These are phyloP conservation scores for Epistrophe eligans DNA, from an alignment of 2,888 invertebrate species.

Conservation along the genomic window DNA sequence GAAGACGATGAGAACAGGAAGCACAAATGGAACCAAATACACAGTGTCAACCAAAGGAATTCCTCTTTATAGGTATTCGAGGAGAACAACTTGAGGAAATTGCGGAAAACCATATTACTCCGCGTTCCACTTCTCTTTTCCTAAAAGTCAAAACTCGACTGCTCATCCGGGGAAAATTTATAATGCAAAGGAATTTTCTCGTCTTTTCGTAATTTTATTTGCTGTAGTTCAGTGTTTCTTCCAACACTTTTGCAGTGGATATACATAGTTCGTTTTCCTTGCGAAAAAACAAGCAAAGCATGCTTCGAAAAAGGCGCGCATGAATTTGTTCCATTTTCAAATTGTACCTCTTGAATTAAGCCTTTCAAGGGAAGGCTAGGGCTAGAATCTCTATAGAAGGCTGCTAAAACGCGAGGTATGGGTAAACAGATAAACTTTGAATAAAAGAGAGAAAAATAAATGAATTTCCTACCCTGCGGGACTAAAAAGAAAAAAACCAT, in stretches of 20 bases:
- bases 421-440: slow-evolving; percentile 21
- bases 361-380: slow-evolving; percentile 13
- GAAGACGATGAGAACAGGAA: slow-evolving; percentile 10
- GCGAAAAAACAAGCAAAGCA: slow-evolving; percentile 6
- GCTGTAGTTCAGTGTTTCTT: not conserved
- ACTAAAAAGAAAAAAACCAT: slow-evolving; percentile 4
- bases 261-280: not conserved
- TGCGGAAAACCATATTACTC: slow-evolving; percentile 30
- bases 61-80: slow-evolving; percentile 38
- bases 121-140: slow-evolving; percentile 36
- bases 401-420: not conserved
- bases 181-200: slow-evolving; percentile 56
- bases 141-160: not conserved
- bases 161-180: slow-evolving; percentile 48
- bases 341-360: slow-evolving; percentile 38
- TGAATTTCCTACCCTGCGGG: slow-evolving; percentile 45
- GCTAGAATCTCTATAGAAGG: not conserved
- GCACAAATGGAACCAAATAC: slow-evolving; percentile 54
- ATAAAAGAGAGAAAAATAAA: slow-evolving; percentile 41
- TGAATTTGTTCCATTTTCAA: slow-evolving; percentile 57
- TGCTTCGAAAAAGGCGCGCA: slow-evolving; percentile 61
- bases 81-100: slow-evolving; percentile 20
- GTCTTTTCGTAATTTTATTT: slow-evolving; percentile 15
- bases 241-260: not conserved
- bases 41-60: slow-evolving; percentile 60